Conservation (phyloP, 37 sponge, comb jelly and placozoan genomes). For the Spongilla lacustris region DNA sequence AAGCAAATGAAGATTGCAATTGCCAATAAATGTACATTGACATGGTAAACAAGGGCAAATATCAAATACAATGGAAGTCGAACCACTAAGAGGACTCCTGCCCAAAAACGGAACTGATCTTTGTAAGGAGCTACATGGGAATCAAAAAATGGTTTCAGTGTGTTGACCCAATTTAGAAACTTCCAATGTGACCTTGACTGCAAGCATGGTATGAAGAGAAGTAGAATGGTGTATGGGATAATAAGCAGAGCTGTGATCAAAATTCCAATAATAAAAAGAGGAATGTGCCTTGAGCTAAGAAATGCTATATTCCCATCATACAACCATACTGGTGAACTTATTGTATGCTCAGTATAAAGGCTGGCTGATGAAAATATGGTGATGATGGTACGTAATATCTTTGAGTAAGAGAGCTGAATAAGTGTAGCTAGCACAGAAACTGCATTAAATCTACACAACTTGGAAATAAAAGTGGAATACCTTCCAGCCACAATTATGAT, state of each 20-base stretch:
- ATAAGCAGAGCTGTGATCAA: not conserved
- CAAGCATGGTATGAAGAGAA: slow-evolving; percentile 25
- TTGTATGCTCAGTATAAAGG: not conserved
- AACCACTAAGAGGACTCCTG: slow-evolving; percentile 17
- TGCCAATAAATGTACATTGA: too few species aligned
- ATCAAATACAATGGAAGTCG: not conserved
- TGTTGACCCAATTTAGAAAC: not conserved
- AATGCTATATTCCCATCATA: slow-evolving; percentile 32
- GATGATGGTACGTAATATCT: slow-evolving; percentile 34
- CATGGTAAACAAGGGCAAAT: not conserved
- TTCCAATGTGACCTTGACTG: not conserved
- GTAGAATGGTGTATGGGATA: not conserved
- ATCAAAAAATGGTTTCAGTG: slow-evolving; percentile 20
- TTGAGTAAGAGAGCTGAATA: slow-evolving; percentile 35
- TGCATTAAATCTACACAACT: slow-evolving; percentile 24
- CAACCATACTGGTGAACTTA: not conserved
- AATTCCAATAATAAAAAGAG: slow-evolving; percentile 26
- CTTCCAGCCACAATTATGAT: slow-evolving; percentile 22
- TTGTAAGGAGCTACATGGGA: slow-evolving; percentile 26
- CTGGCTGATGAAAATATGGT: not conserved
- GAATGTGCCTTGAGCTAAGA: slow-evolving; percentile 23
- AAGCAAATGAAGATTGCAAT: too few species aligned
- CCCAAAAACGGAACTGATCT: slow-evolving; percentile 28
- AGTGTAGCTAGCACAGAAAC: slow-evolving; percentile 46
- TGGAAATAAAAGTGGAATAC: not conserved